Base-by-base conservation (phyloP, 2,113 vertebrate genomes). In the Sebastes schlegelii region DNA sequence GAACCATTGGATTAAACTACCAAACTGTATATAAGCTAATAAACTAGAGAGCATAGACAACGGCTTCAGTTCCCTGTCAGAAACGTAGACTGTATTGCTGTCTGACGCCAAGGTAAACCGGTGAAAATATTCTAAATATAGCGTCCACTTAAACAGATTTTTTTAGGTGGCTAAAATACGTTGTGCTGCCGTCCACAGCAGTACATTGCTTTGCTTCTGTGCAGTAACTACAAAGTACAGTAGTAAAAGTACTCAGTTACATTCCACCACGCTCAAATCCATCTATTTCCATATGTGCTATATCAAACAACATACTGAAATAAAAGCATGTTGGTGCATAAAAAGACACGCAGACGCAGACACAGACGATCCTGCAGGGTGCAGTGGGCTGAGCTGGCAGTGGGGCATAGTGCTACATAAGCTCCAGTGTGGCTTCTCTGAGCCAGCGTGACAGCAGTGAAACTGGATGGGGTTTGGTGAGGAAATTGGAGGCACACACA, bases 361-460 rank as follows among this genome's bases (percentile, higher is more conserved):
- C 60, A 21, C 78, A 85, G 82, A 87, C 68, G 16, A 63, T 86
- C 67, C 76, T 80, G 65, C 46, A 73, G 70, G 63, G 67, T 60
- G n/a, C 52, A 83, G 64, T 57, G 58, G 64, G 74, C 78, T 87
- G 73, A 83, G 80, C 63, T 75, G 72, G 78, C 77, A 74, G 52
- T 65, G 55, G 54, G 61, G 23, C 57, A 49, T 49, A 19, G 54
- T 48, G 69, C 71, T 80, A 34, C 74, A 81, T 89, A 86, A 90
- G 84, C 79, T 74, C 71, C 74, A 75, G 46, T 86, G 77, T 82
- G 84, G 81, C 83, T 74, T 76, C 77, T 87, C 73, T 75, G 81
- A 92, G 83, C 81, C 77, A 86, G 79, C 57, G n/a, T 84, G 88
- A 86, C 85, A 78, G 79, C 79, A 79, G 73, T 84, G 84, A 89